These are phyloP conservation scores for Gallinago undulata DNA, from an alignment of 2,113 vertebrate species.

Conservation along the genomic window DNA sequence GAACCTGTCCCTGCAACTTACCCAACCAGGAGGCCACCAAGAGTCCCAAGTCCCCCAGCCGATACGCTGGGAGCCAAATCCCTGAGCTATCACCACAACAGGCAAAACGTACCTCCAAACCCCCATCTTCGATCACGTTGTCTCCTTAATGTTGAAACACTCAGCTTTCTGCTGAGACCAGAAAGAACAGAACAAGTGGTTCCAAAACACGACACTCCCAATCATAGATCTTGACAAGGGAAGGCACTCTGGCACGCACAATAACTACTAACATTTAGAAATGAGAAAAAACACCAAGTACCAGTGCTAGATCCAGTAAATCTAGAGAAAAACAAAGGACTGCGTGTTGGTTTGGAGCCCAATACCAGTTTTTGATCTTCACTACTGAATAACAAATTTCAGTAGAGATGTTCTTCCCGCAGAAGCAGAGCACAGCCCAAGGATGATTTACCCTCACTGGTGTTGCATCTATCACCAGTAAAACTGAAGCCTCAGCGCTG, in stretches of 20 bases:
- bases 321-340: neutral
- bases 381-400: neutral
- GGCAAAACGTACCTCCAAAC: neutral
- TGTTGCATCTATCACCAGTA: neutral
- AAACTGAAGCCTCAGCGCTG: neutral
- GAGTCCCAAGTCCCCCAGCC: neutral
- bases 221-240: neutral
- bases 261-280: neutral
- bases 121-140: fast-evolving
- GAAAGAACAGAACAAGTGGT: neutral
- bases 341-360: neutral
- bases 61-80: neutral
- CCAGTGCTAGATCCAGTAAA: neutral
- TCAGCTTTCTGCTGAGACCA: neutral
- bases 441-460: neutral
- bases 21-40: neutral
- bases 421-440: neutral
- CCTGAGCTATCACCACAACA: neutral
- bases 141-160: fast-evolving
- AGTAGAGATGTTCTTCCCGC: neutral
- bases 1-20: neutral
- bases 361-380: neutral
- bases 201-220: neutral
- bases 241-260: neutral
- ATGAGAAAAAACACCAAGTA: neutral